Conservation (phyloP, 2,888 invertebrate genomes). For the Agrotis exclamationis region DNA sequence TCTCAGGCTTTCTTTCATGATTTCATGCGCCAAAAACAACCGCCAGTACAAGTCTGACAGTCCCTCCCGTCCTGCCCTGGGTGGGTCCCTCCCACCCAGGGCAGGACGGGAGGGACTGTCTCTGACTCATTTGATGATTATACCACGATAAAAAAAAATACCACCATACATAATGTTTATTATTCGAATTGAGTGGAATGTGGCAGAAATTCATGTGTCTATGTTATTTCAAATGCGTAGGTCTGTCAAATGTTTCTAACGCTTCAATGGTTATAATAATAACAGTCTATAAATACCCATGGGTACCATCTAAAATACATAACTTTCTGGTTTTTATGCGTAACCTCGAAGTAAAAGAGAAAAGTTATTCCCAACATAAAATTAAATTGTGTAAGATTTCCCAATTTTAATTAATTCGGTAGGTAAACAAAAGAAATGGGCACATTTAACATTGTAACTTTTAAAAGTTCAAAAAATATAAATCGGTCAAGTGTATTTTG, state of each 20-base stretch:
- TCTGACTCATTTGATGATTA: too few species aligned
- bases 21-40: too few species aligned
- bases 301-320: neutral
- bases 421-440: slow-evolving; percentile 5
- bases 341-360: neutral
- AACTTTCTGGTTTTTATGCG: neutral
- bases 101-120: too few species aligned
- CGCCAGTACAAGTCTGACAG: too few species aligned
- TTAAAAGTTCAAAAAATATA: neutral
- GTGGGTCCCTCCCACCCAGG: too few species aligned
- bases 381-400: slow-evolving; percentile 1
- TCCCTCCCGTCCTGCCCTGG: too few species aligned
- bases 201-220: neutral
- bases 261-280: neutral
- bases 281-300: neutral
- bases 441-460: neutral
- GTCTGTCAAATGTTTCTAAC: slow-evolving; percentile 13
- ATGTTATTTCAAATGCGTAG: neutral
- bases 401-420: neutral
- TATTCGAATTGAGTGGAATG: neutral
- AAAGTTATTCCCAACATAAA: neutral
- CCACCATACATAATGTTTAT: too few species aligned
- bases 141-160: too few species aligned
- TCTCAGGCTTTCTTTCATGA: too few species aligned
- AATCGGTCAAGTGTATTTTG: neutral